Evolutionary conservation across 2,113 vertebrate genomes (phyloP).

Genomic region (Psophia crepitans): DNA sequence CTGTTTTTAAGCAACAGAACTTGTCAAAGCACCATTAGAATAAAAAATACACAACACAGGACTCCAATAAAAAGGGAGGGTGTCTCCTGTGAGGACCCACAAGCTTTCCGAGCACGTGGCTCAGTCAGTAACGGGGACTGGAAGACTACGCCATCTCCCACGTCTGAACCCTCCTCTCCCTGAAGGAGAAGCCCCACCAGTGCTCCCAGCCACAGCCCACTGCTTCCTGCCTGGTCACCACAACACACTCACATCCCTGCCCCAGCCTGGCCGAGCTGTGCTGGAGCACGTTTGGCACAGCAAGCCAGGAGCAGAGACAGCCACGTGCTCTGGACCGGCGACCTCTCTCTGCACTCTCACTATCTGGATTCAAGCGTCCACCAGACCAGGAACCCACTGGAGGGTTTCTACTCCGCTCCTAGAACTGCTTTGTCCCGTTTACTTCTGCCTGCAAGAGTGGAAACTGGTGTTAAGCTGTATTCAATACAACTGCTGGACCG

Average conservation of each 20-base stretch:
- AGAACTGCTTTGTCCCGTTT: neutral
- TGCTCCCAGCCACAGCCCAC: neutral
- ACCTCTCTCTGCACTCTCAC: rapidly evolving
- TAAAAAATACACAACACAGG: rapidly evolving
- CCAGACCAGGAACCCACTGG: neutral
- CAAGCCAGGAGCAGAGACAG: neutral
- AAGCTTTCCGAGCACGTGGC: neutral
- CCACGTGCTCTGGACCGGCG: neutral
- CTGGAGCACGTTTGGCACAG: neutral
- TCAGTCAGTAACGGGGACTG: neutral
- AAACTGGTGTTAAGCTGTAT: neutral
- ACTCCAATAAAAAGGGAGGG: neutral
- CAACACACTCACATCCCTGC: neutral
- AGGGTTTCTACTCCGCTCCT: neutral
- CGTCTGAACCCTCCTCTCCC: neutral
- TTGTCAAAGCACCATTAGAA: neutral
- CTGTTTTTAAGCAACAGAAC: neutral
- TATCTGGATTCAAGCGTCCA: neutral
- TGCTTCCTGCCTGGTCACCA: neutral
- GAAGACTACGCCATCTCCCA: neutral
- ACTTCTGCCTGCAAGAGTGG: neutral
- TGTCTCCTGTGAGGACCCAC: neutral
- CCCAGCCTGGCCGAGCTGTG: rapidly evolving
- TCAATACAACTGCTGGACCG: neutral
- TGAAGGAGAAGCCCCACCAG: neutral